Conservation (phyloP, 2,113 vertebrate species). For the Callipepla squamata region DNA sequence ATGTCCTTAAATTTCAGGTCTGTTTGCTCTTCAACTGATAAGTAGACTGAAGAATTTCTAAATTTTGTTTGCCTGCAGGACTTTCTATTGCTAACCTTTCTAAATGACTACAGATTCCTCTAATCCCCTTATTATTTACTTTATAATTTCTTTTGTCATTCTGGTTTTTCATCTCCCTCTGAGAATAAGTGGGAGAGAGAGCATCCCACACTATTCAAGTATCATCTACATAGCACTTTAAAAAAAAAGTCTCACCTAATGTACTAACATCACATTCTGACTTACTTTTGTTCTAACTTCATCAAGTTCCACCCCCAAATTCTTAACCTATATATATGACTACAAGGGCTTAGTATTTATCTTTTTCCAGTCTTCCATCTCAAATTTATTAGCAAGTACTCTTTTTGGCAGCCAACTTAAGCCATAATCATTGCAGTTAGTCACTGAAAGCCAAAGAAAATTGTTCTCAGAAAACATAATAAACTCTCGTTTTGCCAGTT, state of each 20-base stretch:
- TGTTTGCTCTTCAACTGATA: conserved; percentile 28
- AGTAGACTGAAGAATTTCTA: conserved; percentile 39
- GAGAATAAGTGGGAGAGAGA: conserved; percentile 63
- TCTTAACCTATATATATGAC: conserved; percentile 23
- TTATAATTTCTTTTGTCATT: conserved; percentile 57
- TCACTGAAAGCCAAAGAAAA: background rate
- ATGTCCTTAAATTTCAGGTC: conserved; percentile 22
- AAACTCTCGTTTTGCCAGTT: background rate
- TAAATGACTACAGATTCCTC: conserved; percentile 30
- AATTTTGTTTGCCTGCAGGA: conserved; percentile 28
- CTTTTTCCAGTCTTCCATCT: background rate
- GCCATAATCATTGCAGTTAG: background rate
- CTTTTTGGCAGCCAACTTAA: background rate
- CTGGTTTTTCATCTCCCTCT: conserved; percentile 50
- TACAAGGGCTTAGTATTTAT: background rate
- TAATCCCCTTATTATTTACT: conserved; percentile 60
- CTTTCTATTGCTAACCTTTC: conserved; percentile 9
- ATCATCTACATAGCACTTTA: conserved; percentile 39
- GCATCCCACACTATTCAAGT: conserved; percentile 54
- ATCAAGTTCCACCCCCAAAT: conserved; percentile 52
- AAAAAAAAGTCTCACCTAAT: conserved; percentile 40
- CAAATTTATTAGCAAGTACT: background rate
- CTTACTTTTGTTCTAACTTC: conserved; percentile 49
- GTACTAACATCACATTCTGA: background rate
- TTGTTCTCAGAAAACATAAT: background rate